These are phyloP conservation scores for Ophthalmolycus amberensis DNA, from an alignment of 2,113 vertebrate species.

Conservation along the genomic window DNA sequence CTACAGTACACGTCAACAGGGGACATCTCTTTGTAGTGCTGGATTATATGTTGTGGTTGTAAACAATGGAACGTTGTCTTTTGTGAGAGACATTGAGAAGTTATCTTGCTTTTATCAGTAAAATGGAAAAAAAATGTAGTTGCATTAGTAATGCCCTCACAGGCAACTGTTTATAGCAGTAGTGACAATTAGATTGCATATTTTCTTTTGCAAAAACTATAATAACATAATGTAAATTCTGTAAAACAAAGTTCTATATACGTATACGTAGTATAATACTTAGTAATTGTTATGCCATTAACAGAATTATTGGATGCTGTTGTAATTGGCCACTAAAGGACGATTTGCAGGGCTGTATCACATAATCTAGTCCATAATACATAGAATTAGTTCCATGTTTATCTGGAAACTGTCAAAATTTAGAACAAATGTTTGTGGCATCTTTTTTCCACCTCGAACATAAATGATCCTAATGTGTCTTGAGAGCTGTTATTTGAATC, in stretches of 20 bases:
- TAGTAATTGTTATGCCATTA: background rate
- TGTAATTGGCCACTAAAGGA: background rate
- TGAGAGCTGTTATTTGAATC: background rate
- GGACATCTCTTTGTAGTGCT: constrained; percentile 33
- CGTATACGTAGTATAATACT: background rate
- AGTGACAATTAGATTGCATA: background rate
- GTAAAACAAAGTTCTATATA: background rate
- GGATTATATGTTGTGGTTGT: constrained; percentile 26
- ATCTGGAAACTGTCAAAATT: background rate
- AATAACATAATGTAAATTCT: background rate
- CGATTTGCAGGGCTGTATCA: background rate
- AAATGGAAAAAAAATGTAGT: background rate
- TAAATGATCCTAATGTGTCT: background rate
- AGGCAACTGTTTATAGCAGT: background rate
- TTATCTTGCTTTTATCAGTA: background rate
- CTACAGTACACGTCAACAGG: constrained; percentile 28
- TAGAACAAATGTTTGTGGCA: background rate
- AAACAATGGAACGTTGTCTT: constrained; percentile 21
- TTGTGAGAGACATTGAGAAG: background rate
- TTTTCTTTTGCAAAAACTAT: background rate
- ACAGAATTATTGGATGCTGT: background rate
- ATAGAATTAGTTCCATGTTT: background rate
- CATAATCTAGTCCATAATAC: background rate
- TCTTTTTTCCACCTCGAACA: background rate
- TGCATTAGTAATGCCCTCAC: background rate